Evolutionary conservation across 2,797 vertebrate species (phyloP), one percentile per base, ranked within the genome.

Genomic region (Oreortyx pictus): DNA sequence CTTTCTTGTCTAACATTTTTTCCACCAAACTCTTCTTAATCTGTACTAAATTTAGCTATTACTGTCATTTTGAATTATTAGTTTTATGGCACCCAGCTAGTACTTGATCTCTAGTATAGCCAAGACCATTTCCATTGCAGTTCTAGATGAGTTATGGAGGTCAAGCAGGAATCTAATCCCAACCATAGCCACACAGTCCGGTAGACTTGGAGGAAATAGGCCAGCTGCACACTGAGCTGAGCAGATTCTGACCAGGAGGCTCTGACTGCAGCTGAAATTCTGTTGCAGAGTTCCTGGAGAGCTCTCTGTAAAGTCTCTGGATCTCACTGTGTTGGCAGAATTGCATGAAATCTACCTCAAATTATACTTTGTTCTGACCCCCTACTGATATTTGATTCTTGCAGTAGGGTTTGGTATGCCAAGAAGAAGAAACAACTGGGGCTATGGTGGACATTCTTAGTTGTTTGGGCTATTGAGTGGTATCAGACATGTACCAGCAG

Each of bases 401-500:
- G 33, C 37, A 87, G 50, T 17, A 19, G 33, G 7, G 11, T 29
- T 73, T 83, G 11, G 16, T 46, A 41, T 5, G 4, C 15, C 29
- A 35, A 37, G 39, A 85, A 68, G 31, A n/a, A 35, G 15, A 76
- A 88, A 24, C 3, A n/a, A 4, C 11, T 0, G 0, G 6, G 10
- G 8, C 13, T 31, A 5, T 6, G 24, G 19, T 54, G 37, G 22
- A 6, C 0, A 0, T 71, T 82, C 29, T 57, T 41, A 37, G 43
- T 39, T 70, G 35, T 39, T 81, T 15, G 31, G 29, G 67, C 23
- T 31, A 1, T 11, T 41, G 61, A 79, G 23, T 41, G 52, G 22
- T 47, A 46, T 14, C 0, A 0, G 76, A 47, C 59, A 9, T 0
- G 0, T 65, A 61, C 43, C 37, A 20, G 10, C 0, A 4, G n/a